Evolutionary conservation across 2,113 vertebrate species (phyloP), one percentile per base, ranked within the genome.

Genomic region (Pelecanoides urinatrix): DNA sequence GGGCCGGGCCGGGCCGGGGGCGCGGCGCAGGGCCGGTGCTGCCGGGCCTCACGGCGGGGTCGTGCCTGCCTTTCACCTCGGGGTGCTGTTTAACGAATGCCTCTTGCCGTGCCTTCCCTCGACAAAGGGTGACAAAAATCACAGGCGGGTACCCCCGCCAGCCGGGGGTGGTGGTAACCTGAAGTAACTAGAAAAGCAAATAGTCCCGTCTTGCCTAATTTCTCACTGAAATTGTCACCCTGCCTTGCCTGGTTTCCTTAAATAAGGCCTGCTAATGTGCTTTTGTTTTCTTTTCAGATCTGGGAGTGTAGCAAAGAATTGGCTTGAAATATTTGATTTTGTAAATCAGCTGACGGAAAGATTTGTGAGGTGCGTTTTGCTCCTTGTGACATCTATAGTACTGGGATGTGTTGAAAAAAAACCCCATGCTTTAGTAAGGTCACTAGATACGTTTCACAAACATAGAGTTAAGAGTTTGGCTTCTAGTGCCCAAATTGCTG

Each of bases 321-420:
- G 99, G 99, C 29, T 56, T 9, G 98, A 99, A 94, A 99, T 99
- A 84, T 99, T 99, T 94, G 95, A 98, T 49, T 99, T 99, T 81
- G 99, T 99, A 44, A 96, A 98, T 71, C 99, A 99, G 63, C 98
- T 99, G 47, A 99, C 99, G 0, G 98, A 99, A 53, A 98, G 99
- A 97, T 99, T 99, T 96, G 99, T 99, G 84, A 99, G 99, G 99
- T 99, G 97, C 97, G 88, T 92, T 78, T 76, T 53, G 45, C 74
- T 96, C 61, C 79, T 68, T n/a, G 26, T 49, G 29, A 38, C 34
- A 42, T 76, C 27, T 40, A 0, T 36, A 36, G 8, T 13, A 11
- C 11, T 13, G 67, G 44, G 34, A 25, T 36, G 13, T 13, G 70
- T 40, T 45, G 38, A 11, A 17, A 72, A 72, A 44, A 45, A 18